Evolutionary conservation across 2,888 invertebrate genomes (phyloP).

Genomic region (Eupithecia subumbrata): DNA sequence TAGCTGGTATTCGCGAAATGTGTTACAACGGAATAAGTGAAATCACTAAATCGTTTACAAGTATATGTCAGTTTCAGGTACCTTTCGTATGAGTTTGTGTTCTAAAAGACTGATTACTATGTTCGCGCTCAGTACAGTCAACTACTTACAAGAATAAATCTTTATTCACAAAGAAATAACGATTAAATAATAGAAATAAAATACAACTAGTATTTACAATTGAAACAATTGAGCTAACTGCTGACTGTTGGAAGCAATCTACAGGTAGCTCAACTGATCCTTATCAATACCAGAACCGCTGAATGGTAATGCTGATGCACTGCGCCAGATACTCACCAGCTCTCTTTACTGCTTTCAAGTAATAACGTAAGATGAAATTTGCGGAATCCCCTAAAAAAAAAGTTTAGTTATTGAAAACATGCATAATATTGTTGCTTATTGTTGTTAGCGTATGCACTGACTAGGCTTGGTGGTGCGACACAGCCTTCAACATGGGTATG

Average conservation of each 20-base stretch:
- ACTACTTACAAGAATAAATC: neutral
- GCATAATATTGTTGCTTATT: no score
- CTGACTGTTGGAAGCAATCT: no score
- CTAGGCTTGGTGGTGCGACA: neutral
- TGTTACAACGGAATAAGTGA: conserved; percentile 34
- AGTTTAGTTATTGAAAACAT: conserved; percentile 22
- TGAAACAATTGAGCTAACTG: no score
- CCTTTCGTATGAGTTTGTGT: conserved; percentile 23
- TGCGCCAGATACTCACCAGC: no score
- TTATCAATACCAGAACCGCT: no score
- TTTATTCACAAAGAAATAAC: no score
- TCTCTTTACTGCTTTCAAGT: neutral
- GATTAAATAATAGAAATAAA: no score
- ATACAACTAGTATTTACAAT: no score
- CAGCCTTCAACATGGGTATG: neutral
- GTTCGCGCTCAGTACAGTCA: conserved; percentile 31
- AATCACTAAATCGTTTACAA: conserved; percentile 33
- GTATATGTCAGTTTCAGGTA: conserved; percentile 17
- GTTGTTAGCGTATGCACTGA: neutral
- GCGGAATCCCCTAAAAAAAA: conserved; percentile 1
- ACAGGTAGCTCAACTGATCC: no score
- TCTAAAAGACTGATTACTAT: conserved; percentile 38
- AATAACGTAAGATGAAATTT: neutral
- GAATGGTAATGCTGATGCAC: no score
- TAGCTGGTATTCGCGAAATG: conserved; percentile 22